These are phyloP conservation scores for Bruchidius siliquastri DNA, from an alignment of 2,888 invertebrate genomes.

Conservation along the genomic window DNA sequence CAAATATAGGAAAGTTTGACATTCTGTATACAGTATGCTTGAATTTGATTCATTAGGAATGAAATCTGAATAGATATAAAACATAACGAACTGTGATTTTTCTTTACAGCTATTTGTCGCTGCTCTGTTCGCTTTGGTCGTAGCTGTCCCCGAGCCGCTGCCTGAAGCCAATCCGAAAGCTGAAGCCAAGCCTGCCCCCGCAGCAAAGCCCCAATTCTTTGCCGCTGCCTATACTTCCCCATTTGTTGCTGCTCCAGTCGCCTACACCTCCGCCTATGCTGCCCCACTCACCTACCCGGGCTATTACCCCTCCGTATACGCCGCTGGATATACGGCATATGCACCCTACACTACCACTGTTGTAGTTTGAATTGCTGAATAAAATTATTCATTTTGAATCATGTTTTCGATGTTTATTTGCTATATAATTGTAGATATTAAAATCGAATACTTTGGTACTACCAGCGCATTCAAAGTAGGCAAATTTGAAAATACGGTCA, in stretches of 20 bases:
- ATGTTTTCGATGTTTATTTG: too few species aligned
- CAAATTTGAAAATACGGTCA: too few species aligned
- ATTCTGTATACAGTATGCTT: too few species aligned
- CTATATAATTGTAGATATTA: too few species aligned
- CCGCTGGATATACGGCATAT: slow-evolving; percentile 1
- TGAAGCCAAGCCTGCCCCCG: neutral
- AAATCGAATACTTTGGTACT: too few species aligned
- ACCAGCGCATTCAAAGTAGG: too few species aligned
- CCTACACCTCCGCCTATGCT: neutral
- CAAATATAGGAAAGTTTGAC: too few species aligned
- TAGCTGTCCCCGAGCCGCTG: neutral
- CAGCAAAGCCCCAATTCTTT: neutral
- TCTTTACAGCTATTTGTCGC: neutral
- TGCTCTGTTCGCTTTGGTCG: neutral
- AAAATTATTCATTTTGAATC: neutral
- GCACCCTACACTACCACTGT: neutral
- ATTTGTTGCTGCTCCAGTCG: slow-evolving; percentile 1
- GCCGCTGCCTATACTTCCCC: neutral
- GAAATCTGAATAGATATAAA: too few species aligned
- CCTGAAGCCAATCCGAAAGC: neutral
- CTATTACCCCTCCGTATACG: neutral
- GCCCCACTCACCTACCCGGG: neutral
- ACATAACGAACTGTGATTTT: neutral
- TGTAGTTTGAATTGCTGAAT: neutral
- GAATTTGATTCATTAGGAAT: too few species aligned